Evolutionary conservation across 2,113 vertebrate genomes (phyloP).

Genomic region (Dicrurus megarhynchus): DNA sequence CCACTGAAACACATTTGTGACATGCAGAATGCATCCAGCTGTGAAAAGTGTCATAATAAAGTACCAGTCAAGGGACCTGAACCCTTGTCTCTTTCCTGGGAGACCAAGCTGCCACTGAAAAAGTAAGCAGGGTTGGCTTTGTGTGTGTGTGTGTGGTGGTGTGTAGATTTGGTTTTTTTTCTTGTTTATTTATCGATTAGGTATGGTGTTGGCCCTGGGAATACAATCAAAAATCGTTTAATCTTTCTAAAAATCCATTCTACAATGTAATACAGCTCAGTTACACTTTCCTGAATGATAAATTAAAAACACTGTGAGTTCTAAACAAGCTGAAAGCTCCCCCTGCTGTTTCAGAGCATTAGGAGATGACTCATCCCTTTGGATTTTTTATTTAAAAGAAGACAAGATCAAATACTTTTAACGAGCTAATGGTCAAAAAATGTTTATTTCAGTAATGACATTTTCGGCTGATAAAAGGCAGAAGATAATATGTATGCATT

Average conservation of each 20-base stretch:
- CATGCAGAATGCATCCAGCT: background rate
- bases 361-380: background rate
- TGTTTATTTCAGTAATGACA: background rate
- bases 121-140: background rate
- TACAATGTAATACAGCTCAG: background rate
- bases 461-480: background rate
- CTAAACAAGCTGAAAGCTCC: conserved; percentile 39
- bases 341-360: conserved; percentile 38
- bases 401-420: background rate
- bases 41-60: background rate
- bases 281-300: background rate
- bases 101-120: background rate
- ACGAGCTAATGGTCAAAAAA: background rate
- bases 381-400: background rate
- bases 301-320: background rate
- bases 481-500: background rate
- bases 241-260: conserved; percentile 21
- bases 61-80: background rate
- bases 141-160: background rate
- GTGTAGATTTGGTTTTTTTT: background rate
- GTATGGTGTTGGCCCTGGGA: background rate
- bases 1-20: background rate
- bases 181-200: background rate
- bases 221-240: background rate
- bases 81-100: background rate